These are phyloP conservation scores for Oryzias melastigma DNA, from an alignment of 2,113 vertebrate genomes.

Conservation along the genomic window DNA sequence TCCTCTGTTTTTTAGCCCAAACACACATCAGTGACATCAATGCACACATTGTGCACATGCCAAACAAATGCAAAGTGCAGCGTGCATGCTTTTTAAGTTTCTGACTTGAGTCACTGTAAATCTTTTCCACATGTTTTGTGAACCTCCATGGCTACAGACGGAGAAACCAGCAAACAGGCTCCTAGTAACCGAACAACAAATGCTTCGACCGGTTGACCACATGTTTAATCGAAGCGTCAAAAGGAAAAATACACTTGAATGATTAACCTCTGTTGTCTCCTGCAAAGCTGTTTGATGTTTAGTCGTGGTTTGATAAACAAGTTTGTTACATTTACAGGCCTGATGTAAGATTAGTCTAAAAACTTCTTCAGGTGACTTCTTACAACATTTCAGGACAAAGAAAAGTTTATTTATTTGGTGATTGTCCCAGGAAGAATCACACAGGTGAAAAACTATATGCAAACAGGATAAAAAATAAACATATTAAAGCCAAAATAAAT, in stretches of 20 bases:
- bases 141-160: constrained; percentile 35
- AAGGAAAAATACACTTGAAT: too few species aligned
- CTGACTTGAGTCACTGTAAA: constrained; percentile 30
- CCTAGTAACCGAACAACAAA: not conserved
- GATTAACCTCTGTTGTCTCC: not conserved
- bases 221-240: too few species aligned
- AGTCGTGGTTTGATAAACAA: too few species aligned
- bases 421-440: too few species aligned
- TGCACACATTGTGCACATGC: constrained; percentile 22
- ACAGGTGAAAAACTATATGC: too few species aligned
- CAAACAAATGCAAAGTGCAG: constrained; percentile 33
- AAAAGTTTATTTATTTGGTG: too few species aligned
- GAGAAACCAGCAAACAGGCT: constrained; percentile 12
- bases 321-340: too few species aligned
- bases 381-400: too few species aligned
- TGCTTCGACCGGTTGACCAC: not conserved
- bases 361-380: too few species aligned
- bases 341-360: too few species aligned
- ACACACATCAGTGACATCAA: constrained; percentile 8
- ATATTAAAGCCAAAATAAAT: too few species aligned
- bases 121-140: constrained; percentile 38
- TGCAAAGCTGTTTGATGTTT: not conserved
- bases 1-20: not conserved
- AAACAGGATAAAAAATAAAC: too few species aligned
- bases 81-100: not conserved